Percentiles rank a stretch among this genome's conserved stretches.
These are phyloP conservation scores for Glomeris maerens DNA, from an alignment of 1,140 invertebrate species.

Conservation along the genomic window DNA sequence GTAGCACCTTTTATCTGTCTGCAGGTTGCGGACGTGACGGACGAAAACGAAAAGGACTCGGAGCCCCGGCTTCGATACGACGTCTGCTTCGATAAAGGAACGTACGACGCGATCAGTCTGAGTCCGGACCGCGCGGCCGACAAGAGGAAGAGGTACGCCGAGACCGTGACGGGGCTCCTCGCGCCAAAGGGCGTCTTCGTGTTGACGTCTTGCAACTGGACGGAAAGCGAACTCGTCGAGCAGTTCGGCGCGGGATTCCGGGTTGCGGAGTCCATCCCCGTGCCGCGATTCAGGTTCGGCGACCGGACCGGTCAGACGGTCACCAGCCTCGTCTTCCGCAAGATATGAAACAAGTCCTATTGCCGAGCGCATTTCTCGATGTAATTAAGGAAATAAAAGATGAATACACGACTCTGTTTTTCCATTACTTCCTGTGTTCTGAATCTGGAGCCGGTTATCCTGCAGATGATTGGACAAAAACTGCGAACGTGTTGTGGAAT, in stretches of 20 bases:
- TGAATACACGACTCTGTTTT: too few relatives aligned
- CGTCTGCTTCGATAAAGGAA: background rate
- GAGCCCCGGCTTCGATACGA: background rate
- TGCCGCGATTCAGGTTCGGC: background rate
- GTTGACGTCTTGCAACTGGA: conserved; percentile 92
- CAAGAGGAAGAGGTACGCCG: conserved; percentile 50
- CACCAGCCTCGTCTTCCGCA: background rate
- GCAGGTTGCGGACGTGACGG: background rate
- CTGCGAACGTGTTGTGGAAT: too few relatives aligned
- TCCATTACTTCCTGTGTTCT: too few relatives aligned
- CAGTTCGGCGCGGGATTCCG: conserved; percentile 41
- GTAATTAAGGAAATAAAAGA: too few relatives aligned
- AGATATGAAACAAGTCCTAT: too few relatives aligned
- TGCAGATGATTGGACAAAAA: too few relatives aligned
- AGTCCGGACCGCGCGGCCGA: conserved; percentile 48
- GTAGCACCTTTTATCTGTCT: background rate
- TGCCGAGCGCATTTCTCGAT: too few relatives aligned
- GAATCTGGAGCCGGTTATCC: too few relatives aligned
- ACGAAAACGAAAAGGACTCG: background rate
- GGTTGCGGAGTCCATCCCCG: background rate
- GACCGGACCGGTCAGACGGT: background rate
- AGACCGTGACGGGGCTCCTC: conserved; percentile 46
- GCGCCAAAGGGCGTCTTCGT: conserved; percentile 50
- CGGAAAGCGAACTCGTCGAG: conserved; percentile 56
- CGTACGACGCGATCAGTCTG: conserved; percentile 66